Conservation (phyloP, 2,888 invertebrate genomes). For the Cepaea hortensis region DNA sequence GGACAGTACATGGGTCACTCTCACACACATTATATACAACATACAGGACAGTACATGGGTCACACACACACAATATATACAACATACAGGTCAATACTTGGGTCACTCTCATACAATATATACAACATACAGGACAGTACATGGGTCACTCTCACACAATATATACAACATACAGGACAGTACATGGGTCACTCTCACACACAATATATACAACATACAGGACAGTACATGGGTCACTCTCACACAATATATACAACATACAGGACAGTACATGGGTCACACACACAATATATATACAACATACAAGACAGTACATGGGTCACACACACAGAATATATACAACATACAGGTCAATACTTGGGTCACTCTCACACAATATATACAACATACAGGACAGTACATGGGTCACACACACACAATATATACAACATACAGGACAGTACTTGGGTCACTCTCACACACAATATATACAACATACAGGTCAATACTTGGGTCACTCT, state of each 20-base stretch:
- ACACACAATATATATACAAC: neutral
- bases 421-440: neutral
- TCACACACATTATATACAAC: neutral
- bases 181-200: neutral
- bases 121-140: neutral
- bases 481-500: neutral
- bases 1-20: neutral
- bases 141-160: neutral
- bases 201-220: neutral
- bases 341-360: neutral
- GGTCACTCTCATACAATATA: neutral
- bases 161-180: neutral
- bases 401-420: neutral
- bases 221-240: neutral
- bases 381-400: neutral
- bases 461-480: neutral
- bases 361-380: neutral
- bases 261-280: neutral
- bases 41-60: neutral
- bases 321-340: neutral
- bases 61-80: neutral
- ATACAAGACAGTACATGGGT: neutral
- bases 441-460: neutral
- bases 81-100: neutral
- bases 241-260: neutral